Conservation (phyloP, 2,888 invertebrate genomes). For the Antheraea assamensis region DNA sequence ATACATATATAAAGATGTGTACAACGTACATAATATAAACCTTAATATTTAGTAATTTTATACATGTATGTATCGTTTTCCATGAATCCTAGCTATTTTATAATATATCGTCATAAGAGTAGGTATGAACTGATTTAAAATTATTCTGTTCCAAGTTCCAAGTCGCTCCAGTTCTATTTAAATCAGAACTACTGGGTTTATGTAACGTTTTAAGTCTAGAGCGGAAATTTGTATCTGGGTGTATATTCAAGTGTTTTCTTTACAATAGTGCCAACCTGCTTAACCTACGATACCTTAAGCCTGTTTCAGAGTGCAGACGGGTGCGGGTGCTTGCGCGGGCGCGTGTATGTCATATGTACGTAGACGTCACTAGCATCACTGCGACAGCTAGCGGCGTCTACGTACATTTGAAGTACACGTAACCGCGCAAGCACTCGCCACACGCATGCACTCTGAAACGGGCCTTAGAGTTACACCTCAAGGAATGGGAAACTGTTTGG, state of each 20-base stretch:
- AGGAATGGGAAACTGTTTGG: not conserved
- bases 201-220: not conserved
- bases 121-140: not conserved
- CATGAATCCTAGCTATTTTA: not conserved
- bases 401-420: too few species aligned
- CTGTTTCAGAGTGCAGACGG: too few species aligned
- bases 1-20: too few species aligned
- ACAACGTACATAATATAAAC: too few species aligned
- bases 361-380: too few species aligned
- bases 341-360: too few species aligned
- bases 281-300: too few species aligned
- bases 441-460: too few species aligned
- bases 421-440: too few species aligned
- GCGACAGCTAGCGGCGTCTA: too few species aligned
- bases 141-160: not conserved
- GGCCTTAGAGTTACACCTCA: not conserved
- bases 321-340: too few species aligned
- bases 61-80: not conserved
- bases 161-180: not conserved
- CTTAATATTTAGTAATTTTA: not conserved
- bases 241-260: slow-evolving; percentile 5
- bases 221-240: not conserved
- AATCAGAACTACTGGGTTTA: not conserved
- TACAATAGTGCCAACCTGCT: not conserved
- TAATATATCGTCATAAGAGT: not conserved